Evolutionary conservation across 2,888 invertebrate genomes (phyloP).

Genomic region (Ormyrus labotus): DNA sequence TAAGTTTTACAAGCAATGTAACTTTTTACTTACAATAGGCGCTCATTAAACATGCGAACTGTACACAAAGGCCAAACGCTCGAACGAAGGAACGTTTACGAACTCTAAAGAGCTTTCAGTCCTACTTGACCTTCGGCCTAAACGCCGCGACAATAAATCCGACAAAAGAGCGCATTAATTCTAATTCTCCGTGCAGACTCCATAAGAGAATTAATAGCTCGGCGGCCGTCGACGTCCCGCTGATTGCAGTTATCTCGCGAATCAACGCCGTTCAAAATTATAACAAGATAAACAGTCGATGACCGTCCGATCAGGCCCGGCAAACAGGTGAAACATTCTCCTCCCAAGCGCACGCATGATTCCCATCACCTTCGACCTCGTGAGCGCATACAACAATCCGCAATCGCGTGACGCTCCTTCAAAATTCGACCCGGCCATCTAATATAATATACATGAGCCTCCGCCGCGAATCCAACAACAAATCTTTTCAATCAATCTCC

Average conservation of each 20-base stretch:
- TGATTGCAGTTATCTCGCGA: too few species aligned
- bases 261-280: too few species aligned
- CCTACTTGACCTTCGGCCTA: conserved; percentile 17
- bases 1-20: background rate
- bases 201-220: background rate
- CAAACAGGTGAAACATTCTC: too few species aligned
- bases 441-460: background rate
- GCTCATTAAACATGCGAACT: background rate
- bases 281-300: too few species aligned
- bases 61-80: background rate
- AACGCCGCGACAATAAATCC: background rate
- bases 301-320: too few species aligned
- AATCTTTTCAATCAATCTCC: conserved; percentile 29
- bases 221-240: background rate
- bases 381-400: background rate
- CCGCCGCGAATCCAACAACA: background rate
- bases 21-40: background rate
- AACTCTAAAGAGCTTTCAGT: background rate
- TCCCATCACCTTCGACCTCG: too few species aligned
- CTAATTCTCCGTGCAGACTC: background rate
- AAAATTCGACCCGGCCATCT: background rate
- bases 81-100: conserved; percentile 5
- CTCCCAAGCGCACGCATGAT: too few species aligned
- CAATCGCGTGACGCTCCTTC: background rate
- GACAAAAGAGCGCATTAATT: conserved; percentile 15